Evolutionary conservation across 2,797 vertebrate genomes (phyloP).

Genomic region (Centroberyx gerrardi): DNA sequence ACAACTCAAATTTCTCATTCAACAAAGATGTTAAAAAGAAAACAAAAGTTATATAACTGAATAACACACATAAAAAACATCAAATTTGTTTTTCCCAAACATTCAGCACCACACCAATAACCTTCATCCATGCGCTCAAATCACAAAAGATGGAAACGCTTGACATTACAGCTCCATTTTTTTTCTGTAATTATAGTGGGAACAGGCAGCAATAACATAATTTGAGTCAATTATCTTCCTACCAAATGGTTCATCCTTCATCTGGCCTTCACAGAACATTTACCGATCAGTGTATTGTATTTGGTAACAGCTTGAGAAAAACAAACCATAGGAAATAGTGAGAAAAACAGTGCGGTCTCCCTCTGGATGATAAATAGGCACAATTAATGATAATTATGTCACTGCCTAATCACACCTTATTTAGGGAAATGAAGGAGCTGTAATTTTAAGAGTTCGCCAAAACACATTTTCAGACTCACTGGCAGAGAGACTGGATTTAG

Average conservation of each 20-base stretch:
- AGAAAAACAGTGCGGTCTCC: slow-evolving; percentile 47
- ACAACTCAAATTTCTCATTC: slow-evolving; percentile 70
- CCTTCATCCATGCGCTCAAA: slow-evolving; percentile 72
- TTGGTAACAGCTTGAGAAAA: slow-evolving; percentile 76
- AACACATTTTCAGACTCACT: slow-evolving; percentile 49
- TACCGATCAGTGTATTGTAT: slow-evolving; percentile 62
- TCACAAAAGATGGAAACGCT: slow-evolving; percentile 48
- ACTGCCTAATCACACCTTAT: slow-evolving; percentile 58
- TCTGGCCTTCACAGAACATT: slow-evolving; percentile 57
- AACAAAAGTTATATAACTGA: slow-evolving; percentile 58
- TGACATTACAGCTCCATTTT: slow-evolving; percentile 46
- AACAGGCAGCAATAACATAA: slow-evolving; percentile 58
- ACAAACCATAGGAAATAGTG: slow-evolving; percentile 47
- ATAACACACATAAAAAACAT: slow-evolving; percentile 69
- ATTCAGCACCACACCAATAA: slow-evolving; percentile 68
- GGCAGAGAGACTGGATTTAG: slow-evolving; percentile 52
- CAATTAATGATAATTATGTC: slow-evolving; percentile 47
- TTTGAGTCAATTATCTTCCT: slow-evolving; percentile 51
- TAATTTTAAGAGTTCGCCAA: slow-evolving; percentile 30
- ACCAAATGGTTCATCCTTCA: slow-evolving; percentile 46
- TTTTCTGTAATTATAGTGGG: slow-evolving; percentile 42
- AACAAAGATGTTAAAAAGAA: slow-evolving; percentile 73
- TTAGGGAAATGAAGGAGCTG: slow-evolving; percentile 52
- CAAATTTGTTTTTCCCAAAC: slow-evolving; percentile 73
- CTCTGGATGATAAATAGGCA: slow-evolving; percentile 40